These are phyloP conservation scores for Desoria tigrina DNA, from an alignment of 2,888 invertebrate species.

Conservation along the genomic window DNA sequence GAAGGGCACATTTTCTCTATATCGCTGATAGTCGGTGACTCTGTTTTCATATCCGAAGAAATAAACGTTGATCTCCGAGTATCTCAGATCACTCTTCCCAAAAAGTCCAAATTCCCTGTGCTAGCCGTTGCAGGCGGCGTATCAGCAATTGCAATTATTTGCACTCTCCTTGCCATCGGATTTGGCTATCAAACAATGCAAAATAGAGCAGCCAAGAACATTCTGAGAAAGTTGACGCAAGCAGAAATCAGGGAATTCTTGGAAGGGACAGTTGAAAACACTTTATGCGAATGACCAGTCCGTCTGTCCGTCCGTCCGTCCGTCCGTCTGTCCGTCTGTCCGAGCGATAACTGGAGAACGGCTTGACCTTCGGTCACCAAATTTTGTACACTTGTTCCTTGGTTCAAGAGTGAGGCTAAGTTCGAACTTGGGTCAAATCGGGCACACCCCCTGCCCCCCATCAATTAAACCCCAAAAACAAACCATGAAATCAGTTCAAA, in stretches of 20 bases:
- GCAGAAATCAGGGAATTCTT: conserved; percentile 41
- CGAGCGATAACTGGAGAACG: too few relatives aligned
- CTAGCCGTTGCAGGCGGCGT: conserved; percentile 4
- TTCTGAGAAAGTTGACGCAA: conserved; percentile 36
- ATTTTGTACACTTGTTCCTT: too few relatives aligned
- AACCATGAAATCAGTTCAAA: too few relatives aligned
- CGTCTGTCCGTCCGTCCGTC: too few relatives aligned
- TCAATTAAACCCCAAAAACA: too few relatives aligned
- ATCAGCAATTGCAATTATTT: not conserved
- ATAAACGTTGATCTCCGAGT: conserved; percentile 10
- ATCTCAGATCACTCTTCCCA: not conserved
- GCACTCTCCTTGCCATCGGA: not conserved
- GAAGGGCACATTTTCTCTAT: not conserved
- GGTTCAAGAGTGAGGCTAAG: too few relatives aligned
- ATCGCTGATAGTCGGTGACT: conserved; percentile 21
- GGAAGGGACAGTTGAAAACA: too few relatives aligned
- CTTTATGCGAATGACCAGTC: too few relatives aligned
- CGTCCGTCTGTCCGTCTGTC: too few relatives aligned
- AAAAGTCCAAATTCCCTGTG: conserved; percentile 4
- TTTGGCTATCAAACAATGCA: conserved; percentile 21
- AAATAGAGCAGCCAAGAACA: conserved; percentile 27
- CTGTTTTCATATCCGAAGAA: not conserved
- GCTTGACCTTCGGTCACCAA: too few relatives aligned
- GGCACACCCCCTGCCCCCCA: too few relatives aligned
- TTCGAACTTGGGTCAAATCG: too few relatives aligned